Evolutionary conservation across 2,797 vertebrate species (phyloP).

Genomic region (Sciaenops ocellatus): DNA sequence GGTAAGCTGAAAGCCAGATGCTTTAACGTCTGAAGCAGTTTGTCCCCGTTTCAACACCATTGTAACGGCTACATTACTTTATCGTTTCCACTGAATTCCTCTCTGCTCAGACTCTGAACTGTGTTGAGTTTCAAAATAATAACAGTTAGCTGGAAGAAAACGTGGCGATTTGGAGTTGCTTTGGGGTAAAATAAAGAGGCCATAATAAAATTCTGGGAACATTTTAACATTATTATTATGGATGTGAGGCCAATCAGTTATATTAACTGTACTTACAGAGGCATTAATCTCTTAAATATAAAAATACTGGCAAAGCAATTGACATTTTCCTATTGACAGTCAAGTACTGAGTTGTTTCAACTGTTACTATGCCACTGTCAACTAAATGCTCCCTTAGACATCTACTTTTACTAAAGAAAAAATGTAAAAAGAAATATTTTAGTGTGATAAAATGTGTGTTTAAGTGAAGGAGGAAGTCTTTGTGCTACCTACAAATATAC

Average conservation of each 20-base stretch:
- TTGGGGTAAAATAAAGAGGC: neutral
- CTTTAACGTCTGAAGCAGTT: constrained; percentile 49
- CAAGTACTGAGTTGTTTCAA: neutral
- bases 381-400: neutral
- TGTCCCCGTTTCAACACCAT: constrained; percentile 42
- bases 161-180: neutral
- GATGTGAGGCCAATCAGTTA: neutral
- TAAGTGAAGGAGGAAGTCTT: neutral
- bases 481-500: neutral
- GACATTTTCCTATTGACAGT: neutral
- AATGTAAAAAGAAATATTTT: neutral
- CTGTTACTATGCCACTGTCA: neutral
- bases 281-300: neutral
- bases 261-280: neutral
- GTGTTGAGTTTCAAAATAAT: constrained; percentile 5
- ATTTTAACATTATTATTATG: neutral
- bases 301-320: neutral
- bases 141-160: neutral
- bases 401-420: neutral
- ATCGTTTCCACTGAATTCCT: constrained; percentile 24
- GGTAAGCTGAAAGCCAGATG: constrained; percentile 67
- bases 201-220: neutral
- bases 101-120: constrained; percentile 7
- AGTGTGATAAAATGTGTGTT: neutral
- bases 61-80: constrained; percentile 20